Evolutionary conservation across 2,113 vertebrate species (phyloP), one percentile per base, ranked within the genome.

Genomic region (Oryzias curvinotus): DNA sequence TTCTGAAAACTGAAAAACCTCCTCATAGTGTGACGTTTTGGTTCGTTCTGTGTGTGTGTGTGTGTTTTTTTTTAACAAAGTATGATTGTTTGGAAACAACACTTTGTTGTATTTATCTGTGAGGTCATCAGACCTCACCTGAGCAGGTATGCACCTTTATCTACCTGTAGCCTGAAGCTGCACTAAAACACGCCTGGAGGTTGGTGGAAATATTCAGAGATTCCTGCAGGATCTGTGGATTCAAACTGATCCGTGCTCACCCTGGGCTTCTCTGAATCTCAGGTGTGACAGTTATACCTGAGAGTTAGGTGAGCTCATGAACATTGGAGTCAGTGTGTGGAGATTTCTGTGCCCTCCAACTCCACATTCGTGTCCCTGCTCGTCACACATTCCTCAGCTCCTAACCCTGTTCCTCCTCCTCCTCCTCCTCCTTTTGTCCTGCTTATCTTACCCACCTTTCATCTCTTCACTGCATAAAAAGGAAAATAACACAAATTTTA

Each of bases 321-420:
- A 16, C 26, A 52, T 23, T 54, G 58, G 46, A 67, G 65, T 51
- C 8, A 67, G 42, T 57, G 52, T 52, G 71, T 52, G 52, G 49
- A 73, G 68, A 56, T 82, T 71, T 65, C 46, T 21, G 21, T 26
- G 46, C 63, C 71, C 73, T 58, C 63, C 52, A 74, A 77, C 75
- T 62, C 53, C 55, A 73, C 48, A 81, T 65, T 84, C 89, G 48
- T 89, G 89, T 88, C 84, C 54, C 58, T 82, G 85, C 89, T 85
- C 81, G 87, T 83, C 71, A 84, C 73, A 69, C 86, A 89, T 90
- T 89, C 89, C 89, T 59, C 59, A 72, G 76, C 59, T 57, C 19
- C 68, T 36, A 36, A 65, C 65, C 81, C 73, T 78, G 62, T 66
- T 78, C 50, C 6, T 52, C 67, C 74, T 66, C 73, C 59, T 47